Percentiles rank a stretch among this genome's conserved stretches.
These are phyloP conservation scores for Saguinus imperator DNA, from an alignment of 2,113 vertebrate genomes.

Conservation along the genomic window DNA sequence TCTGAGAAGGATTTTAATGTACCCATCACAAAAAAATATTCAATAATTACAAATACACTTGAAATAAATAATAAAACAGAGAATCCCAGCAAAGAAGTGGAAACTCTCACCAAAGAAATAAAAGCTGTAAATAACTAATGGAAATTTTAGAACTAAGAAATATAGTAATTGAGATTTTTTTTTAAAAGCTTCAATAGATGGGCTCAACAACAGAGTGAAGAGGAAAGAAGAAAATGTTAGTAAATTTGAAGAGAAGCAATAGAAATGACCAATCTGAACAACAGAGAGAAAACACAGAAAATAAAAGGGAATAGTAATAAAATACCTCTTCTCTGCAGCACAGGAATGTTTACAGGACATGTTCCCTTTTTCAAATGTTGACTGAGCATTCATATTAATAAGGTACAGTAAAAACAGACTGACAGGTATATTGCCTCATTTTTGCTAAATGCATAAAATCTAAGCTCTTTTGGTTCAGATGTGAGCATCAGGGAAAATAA, in stretches of 20 bases:
- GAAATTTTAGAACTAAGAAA: neutral
- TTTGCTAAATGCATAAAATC: neutral
- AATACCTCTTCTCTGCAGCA: neutral
- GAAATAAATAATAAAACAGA: neutral
- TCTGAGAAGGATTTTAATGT: neutral
- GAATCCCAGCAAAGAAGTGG: neutral
- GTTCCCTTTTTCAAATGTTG: neutral
- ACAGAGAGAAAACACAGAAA: neutral
- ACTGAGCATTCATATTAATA: neutral
- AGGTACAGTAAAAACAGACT: neutral
- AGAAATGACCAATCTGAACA: neutral
- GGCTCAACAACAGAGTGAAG: neutral
- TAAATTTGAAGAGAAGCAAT: neutral
- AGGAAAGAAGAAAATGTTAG: neutral
- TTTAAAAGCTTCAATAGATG: neutral
- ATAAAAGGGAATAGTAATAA: neutral
- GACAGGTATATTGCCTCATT: neutral
- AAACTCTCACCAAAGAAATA: neutral
- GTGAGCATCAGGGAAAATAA: neutral
- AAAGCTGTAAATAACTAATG: neutral
- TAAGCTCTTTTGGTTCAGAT: neutral
- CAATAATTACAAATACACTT: neutral
- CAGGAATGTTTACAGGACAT: neutral
- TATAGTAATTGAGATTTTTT: neutral
- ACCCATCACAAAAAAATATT: neutral